phyloP scores from a whole-genome alignment of 2,113 vertebrate genomes.

The Sterna hirundo region DNA sequence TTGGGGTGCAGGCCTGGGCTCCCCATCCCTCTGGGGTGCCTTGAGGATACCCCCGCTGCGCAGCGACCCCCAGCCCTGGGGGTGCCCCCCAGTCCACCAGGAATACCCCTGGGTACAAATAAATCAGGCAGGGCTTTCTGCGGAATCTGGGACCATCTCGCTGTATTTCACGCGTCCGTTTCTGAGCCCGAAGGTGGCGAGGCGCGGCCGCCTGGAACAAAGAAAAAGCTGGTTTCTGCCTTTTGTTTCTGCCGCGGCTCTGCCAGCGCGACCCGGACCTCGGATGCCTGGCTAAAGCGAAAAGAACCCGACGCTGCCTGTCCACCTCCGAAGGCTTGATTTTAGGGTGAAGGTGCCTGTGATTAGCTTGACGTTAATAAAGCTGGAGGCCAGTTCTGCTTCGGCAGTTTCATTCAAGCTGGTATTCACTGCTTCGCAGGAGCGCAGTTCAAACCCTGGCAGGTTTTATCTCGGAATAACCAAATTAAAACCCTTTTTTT shows the following conservation, averaged over 20 bases:
- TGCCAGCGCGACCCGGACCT: fast-evolving
- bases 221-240: not conserved
- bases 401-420: fast-evolving
- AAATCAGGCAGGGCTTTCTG: not conserved
- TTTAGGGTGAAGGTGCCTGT: not conserved
- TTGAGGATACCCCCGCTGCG: not conserved
- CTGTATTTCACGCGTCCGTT: fast-evolving
- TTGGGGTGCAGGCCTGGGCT: not conserved
- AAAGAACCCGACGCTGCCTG: fast-evolving
- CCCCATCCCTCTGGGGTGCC: not conserved
- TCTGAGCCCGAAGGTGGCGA: not conserved
- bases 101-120: too few species aligned
- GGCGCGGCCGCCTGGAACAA: not conserved
- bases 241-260: not conserved
- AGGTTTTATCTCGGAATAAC: not conserved
- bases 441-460: not conserved
- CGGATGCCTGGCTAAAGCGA: fast-evolving
- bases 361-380: not conserved
- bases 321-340: too few species aligned
- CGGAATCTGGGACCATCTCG: fast-evolving
- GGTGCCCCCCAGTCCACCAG: not conserved
- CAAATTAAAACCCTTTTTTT: not conserved
- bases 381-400: not conserved
- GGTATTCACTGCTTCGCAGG: fast-evolving
- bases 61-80: not conserved